A percentile compares a stretch with the other conserved stretches of the same genome.
Evolutionary conservation across 2,113 vertebrate species (phyloP).

Genomic region (Balaeniceps rex): DNA sequence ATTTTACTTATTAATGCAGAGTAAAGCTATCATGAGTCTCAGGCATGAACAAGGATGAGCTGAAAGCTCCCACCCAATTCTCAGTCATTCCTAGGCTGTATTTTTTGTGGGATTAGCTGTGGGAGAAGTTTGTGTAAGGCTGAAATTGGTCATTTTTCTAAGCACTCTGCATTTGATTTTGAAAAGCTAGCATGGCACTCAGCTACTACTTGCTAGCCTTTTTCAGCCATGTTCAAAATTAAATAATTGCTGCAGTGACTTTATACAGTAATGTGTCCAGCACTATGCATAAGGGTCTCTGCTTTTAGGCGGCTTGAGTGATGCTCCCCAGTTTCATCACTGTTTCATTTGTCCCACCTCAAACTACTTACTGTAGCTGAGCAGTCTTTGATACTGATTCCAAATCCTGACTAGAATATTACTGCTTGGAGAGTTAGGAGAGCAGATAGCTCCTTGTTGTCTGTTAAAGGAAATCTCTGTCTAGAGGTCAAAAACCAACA

Average conservation of each 20-base stretch:
- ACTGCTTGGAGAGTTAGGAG: fast-evolving
- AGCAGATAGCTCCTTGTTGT: background rate
- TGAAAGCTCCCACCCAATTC: background rate
- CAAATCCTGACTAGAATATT: background rate
- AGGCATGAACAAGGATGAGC: background rate
- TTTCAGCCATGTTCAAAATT: background rate
- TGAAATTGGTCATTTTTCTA: background rate
- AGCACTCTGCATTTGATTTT: background rate
- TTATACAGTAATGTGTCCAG: fast-evolving
- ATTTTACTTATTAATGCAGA: background rate
- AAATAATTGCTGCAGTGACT: background rate
- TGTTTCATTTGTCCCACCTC: background rate
- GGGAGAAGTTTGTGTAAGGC: background rate
- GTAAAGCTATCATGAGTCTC: background rate
- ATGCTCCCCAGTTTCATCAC: background rate
- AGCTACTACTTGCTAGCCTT: background rate
- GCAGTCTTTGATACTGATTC: fast-evolving
- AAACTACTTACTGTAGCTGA: background rate
- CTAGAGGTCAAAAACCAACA: background rate
- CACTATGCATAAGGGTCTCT: fast-evolving
- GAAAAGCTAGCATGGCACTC: background rate
- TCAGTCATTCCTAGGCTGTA: background rate
- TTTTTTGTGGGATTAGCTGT: background rate
- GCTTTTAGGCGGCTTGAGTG: background rate
- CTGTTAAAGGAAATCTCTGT: background rate